Percentiles rank a stretch among this genome's conserved stretches.
Evolutionary conservation across 92 coral and sea anemone species (phyloP).

Genomic region (Heliopora coerulea): DNA sequence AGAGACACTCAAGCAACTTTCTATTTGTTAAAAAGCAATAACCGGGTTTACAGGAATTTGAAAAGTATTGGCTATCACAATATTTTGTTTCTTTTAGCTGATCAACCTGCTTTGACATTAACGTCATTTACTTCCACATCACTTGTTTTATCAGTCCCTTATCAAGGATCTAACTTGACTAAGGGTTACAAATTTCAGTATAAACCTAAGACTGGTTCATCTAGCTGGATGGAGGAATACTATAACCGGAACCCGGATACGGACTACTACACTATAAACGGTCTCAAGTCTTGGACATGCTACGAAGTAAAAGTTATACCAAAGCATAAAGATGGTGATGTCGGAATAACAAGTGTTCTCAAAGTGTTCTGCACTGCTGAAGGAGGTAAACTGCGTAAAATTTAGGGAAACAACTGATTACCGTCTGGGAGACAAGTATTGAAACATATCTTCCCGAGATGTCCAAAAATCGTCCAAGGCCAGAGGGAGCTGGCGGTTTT

Average conservation of each 20-base stretch:
- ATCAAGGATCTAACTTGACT: conserved; percentile 16
- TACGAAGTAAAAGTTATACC: conserved; percentile 71
- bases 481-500: no score
- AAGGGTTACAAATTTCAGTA: conserved; percentile 2
- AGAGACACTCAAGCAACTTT: no score
- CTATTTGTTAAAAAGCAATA: no score
- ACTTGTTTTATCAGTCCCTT: conserved; percentile 17
- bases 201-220: not conserved
- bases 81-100: conserved; percentile 64
- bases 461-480: no score
- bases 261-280: conserved; percentile 24
- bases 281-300: conserved; percentile 57
- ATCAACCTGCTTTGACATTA: conserved; percentile 67
- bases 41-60: no score
- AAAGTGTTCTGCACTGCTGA: conserved; percentile 52
- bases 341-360: conserved; percentile 65
- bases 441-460: no score
- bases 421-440: no score
- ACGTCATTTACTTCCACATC: not conserved
- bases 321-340: conserved; percentile 54
- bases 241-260: no score
- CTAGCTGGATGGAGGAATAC: no score
- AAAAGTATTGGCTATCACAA: conserved; percentile 60
- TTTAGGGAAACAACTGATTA: no score
- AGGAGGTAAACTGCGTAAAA: conserved; percentile 74